These are phyloP conservation scores for Thereva unica DNA, from an alignment of 2,888 invertebrate genomes.

Conservation along the genomic window DNA sequence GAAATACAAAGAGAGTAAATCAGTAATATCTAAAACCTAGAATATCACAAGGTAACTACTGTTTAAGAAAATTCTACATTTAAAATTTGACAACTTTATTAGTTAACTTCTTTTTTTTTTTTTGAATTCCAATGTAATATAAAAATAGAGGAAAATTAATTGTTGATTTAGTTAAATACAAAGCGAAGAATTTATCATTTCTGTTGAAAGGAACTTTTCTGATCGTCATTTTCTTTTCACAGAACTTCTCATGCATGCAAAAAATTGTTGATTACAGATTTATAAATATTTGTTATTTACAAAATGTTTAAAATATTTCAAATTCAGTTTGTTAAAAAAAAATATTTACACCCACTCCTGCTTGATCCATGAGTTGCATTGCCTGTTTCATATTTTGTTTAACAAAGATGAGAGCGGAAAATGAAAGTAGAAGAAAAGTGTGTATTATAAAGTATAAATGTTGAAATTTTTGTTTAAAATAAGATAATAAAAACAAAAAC, in stretches of 20 bases:
- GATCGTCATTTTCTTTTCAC: no score
- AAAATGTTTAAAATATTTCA: slow-evolving; percentile 49
- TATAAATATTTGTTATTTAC: neutral
- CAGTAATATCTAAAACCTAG: no score
- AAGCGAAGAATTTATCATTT: no score
- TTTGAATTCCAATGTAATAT: no score
- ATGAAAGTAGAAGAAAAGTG: slow-evolving; percentile 48
- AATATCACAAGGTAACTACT: no score
- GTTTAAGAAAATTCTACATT: no score
- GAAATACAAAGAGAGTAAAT: no score
- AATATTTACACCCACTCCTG: slow-evolving; percentile 88
- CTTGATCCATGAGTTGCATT: slow-evolving; percentile 90
- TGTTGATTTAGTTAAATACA: no score
- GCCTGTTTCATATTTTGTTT: slow-evolving; percentile 64
- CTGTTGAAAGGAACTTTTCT: no score
- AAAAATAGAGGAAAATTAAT: no score
- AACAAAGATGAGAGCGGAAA: slow-evolving; percentile 42
- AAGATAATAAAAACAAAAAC: slow-evolving; percentile 44
- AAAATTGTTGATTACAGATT: slow-evolving; percentile 13
- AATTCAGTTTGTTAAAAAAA: slow-evolving; percentile 47
- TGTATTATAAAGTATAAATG: slow-evolving; percentile 43
- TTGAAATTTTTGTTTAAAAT: slow-evolving; percentile 34
- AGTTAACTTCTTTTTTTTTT: no score
- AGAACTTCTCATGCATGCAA: slow-evolving; percentile 21
- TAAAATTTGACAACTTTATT: no score